These are phyloP conservation scores for Rhabdomys dilectus DNA, from an alignment of 2,113 vertebrate genomes.

Conservation along the genomic window DNA sequence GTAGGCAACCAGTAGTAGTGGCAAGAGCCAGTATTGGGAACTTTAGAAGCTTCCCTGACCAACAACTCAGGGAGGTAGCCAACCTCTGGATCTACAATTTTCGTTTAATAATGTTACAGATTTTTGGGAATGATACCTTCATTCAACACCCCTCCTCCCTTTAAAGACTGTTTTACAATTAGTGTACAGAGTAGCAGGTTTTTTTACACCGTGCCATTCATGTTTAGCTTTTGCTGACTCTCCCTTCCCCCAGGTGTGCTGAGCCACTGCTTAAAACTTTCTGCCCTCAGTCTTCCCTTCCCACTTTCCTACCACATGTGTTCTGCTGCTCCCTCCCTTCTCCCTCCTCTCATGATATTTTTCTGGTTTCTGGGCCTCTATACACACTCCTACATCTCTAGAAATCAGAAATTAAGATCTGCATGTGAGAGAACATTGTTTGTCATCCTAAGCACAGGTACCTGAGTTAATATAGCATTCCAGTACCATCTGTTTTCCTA, in stretches of 20 bases:
- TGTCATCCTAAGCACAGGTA: not conserved
- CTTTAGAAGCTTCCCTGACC: not conserved
- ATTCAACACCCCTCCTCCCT: not conserved
- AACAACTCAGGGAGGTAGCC: not conserved
- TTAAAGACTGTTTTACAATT: not conserved
- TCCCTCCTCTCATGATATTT: not conserved
- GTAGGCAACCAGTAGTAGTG: not conserved
- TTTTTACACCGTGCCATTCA: not conserved
- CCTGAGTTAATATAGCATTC: not conserved
- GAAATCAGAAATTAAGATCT: not conserved
- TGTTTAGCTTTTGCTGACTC: not conserved
- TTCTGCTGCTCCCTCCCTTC: not conserved
- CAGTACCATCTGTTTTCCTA: not conserved
- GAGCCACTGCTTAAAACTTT: not conserved
- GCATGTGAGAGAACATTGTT: not conserved
- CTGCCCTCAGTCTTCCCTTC: not conserved
- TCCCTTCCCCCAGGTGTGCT: not conserved
- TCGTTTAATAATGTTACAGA: not conserved
- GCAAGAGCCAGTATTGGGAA: not conserved
- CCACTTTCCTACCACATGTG: not conserved
- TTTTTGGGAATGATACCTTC: not conserved
- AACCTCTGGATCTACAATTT: not conserved
- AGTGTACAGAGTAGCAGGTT: not conserved
- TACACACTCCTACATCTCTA: not conserved
- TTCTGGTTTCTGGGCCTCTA: not conserved